Evolutionary conservation across 2,888 invertebrate genomes (phyloP).

Genomic region (Xylophagus ater): DNA sequence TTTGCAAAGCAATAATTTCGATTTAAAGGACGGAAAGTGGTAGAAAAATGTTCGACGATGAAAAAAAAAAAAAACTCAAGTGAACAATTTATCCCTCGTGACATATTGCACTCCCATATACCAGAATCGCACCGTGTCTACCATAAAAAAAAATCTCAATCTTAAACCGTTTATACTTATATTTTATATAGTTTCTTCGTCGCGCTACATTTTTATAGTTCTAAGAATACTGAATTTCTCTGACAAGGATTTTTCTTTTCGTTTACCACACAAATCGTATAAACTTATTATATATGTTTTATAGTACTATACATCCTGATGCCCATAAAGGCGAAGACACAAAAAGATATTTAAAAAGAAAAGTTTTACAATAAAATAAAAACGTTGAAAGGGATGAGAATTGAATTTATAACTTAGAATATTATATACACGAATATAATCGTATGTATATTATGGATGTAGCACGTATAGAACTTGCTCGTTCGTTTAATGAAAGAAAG

Average conservation of each 20-base stretch:
- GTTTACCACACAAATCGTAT: not conserved
- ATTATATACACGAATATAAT: no score
- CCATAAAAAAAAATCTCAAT: no score
- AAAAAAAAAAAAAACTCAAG: constrained; percentile 10
- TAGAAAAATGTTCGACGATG: constrained; percentile 1
- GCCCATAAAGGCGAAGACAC: constrained; percentile 9
- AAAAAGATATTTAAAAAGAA: constrained; percentile 13
- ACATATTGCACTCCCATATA: constrained; percentile 13
- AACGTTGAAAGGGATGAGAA: no score
- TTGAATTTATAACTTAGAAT: no score
- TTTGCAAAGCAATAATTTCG: constrained; percentile 7
- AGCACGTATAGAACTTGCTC: no score
- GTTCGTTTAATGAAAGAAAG: no score
- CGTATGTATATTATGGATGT: no score
- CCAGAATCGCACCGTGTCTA: no score
- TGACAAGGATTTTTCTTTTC: no score
- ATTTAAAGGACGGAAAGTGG: no score
- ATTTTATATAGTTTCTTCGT: not conserved
- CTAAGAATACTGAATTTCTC: constrained; percentile 6
- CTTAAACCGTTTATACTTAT: not conserved
- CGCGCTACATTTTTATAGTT: not conserved
- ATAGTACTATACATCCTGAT: no score
- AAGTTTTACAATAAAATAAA: constrained; percentile 6
- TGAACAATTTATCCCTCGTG: constrained; percentile 14
- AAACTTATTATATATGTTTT: no score